Percentiles rank a stretch among this genome's conserved stretches.
phyloP scores from a whole-genome alignment of 2,113 vertebrate genomes.

The Ia io region DNA sequence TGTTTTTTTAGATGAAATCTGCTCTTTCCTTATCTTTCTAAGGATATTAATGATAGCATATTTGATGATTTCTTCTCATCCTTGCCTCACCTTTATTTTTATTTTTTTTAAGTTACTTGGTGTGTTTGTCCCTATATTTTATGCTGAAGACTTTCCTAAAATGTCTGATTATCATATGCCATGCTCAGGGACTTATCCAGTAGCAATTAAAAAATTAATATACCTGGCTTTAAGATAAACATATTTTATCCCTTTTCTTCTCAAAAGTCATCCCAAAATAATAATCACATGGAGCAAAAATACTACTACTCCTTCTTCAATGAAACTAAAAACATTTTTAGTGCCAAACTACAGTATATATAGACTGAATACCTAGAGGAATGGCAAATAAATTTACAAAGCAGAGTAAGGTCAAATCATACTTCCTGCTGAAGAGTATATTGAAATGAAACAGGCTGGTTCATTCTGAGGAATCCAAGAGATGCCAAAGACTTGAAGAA shows the following conservation, averaged over 20 bases:
- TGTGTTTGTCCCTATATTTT: not conserved
- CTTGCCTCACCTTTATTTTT: not conserved
- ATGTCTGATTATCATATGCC: not conserved
- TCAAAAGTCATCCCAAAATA: slow-evolving; percentile 30
- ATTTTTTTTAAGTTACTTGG: not conserved
- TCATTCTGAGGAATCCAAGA: not conserved
- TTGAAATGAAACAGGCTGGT: not conserved
- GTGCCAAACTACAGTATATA: not conserved
- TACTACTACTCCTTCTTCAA: not conserved
- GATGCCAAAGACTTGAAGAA: not conserved
- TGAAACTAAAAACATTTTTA: not conserved
- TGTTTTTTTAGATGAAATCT: not conserved
- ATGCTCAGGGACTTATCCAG: not conserved
- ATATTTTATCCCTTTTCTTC: not conserved
- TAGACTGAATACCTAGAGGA: not conserved
- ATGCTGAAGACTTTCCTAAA: not conserved
- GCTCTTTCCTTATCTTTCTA: not conserved
- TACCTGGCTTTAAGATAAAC: not conserved
- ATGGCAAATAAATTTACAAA: not conserved
- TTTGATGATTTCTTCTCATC: not conserved
- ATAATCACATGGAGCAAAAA: not conserved
- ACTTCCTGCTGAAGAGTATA: not conserved
- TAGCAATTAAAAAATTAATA: not conserved
- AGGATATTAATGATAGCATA: not conserved
- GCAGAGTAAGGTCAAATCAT: not conserved